phyloP scores from a whole-genome alignment of 2,888 invertebrate genomes.

The Zygogramma bicolorata region DNA sequence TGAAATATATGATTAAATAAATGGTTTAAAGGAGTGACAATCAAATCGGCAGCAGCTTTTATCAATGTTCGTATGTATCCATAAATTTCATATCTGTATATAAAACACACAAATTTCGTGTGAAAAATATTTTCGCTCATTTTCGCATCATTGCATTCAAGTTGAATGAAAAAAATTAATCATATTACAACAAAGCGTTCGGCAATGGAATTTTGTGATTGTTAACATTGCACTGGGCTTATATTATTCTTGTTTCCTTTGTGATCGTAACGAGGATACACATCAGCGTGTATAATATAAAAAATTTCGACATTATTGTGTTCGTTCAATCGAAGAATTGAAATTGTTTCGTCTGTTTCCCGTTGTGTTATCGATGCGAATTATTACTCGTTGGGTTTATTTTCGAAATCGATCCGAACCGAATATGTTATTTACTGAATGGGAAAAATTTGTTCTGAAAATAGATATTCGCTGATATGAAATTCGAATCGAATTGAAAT shows the following conservation, averaged over 20 bases:
- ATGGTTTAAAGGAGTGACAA: no score
- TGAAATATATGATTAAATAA: no score
- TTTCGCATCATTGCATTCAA: constrained; percentile 39
- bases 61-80: constrained; percentile 38
- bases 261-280: background rate
- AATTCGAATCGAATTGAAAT: no score
- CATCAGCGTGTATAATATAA: background rate
- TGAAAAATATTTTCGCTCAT: constrained; percentile 40
- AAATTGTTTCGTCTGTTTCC: background rate
- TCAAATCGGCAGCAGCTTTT: no score
- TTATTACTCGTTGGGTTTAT: background rate
- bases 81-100: constrained; percentile 38
- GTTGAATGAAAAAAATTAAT: constrained; percentile 37
- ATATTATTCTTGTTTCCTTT: background rate
- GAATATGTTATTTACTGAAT: no score
- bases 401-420: background rate
- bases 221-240: background rate
- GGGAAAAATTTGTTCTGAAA: no score
- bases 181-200: background rate
- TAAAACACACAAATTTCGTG: constrained; percentile 16
- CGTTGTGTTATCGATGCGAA: background rate
- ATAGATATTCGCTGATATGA: no score
- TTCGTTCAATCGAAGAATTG: background rate
- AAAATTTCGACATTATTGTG: background rate
- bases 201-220: background rate